phyloP scores from a whole-genome alignment of 1,140 invertebrate genomes.

The Drusus annulatus region DNA sequence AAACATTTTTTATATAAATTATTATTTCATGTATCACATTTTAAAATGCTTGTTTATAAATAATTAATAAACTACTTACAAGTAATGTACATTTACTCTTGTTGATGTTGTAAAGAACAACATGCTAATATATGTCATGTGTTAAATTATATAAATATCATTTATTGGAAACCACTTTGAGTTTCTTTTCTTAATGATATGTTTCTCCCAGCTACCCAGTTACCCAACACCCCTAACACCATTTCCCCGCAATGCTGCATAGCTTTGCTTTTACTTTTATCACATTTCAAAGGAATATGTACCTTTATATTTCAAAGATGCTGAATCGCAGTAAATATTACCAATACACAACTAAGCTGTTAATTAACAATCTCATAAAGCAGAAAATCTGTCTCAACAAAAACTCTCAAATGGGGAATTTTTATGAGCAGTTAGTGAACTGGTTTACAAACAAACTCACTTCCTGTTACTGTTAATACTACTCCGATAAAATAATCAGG shows the following conservation, averaged over 20 bases:
- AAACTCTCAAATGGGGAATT: too few species aligned
- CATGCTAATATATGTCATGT: slow-evolving; percentile 17
- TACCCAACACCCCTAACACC: slow-evolving; percentile 49
- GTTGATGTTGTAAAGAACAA: slow-evolving; percentile 53
- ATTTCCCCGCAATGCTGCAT: slow-evolving; percentile 26
- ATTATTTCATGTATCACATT: slow-evolving; percentile 49
- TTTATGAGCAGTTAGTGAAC: too few species aligned
- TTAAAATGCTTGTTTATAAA: slow-evolving; percentile 51
- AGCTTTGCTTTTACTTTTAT: slow-evolving; percentile 36
- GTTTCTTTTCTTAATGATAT: slow-evolving; percentile 36
- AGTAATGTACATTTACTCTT: slow-evolving; percentile 46
- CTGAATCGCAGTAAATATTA: background rate
- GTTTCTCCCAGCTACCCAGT: slow-evolving; percentile 11
- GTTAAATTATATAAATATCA: slow-evolving; percentile 42
- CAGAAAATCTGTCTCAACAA: too few species aligned
- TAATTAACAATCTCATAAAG: too few species aligned
- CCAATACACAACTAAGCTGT: too few species aligned
- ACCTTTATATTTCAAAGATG: slow-evolving; percentile 40
- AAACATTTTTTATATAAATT: slow-evolving; percentile 49
- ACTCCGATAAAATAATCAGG: too few species aligned
- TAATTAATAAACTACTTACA: slow-evolving; percentile 42
- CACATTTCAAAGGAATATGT: slow-evolving; percentile 41
- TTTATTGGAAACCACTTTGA: slow-evolving; percentile 31
- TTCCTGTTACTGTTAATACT: too few species aligned
- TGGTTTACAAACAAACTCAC: too few species aligned